These are phyloP conservation scores for Rhagonycha lutea DNA, from an alignment of 2,888 invertebrate genomes.

Conservation along the genomic window DNA sequence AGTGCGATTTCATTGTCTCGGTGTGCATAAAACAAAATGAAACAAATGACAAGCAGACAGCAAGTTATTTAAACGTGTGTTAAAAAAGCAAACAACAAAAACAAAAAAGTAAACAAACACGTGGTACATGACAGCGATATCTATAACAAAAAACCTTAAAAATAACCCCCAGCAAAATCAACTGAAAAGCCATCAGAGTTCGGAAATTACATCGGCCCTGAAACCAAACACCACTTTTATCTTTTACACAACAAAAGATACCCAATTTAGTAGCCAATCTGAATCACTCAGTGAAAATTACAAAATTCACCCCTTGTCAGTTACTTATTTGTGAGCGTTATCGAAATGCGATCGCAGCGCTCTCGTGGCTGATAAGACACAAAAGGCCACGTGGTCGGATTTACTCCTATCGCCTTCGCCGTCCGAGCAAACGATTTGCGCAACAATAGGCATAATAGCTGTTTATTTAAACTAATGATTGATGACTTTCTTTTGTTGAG, in stretches of 20 bases:
- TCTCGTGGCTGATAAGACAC: constrained; percentile 35
- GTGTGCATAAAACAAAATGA: constrained; percentile 38
- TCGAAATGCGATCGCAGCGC: constrained; percentile 44
- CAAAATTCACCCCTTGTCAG: constrained; percentile 41
- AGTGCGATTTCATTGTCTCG: constrained; percentile 19
- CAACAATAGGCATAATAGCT: constrained; percentile 42
- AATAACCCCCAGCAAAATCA: constrained; percentile 41
- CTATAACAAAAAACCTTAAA: constrained; percentile 47
- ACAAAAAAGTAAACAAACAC: constrained; percentile 43
- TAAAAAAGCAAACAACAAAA: constrained; percentile 35
- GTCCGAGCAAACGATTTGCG: constrained; percentile 39
- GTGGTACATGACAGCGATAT: constrained; percentile 50
- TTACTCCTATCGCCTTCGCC: constrained; percentile 32
- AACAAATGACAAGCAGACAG: constrained; percentile 37
- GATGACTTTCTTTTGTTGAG: constrained; percentile 46
- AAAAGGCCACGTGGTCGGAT: constrained; percentile 37
- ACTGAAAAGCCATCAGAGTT: constrained; percentile 43
- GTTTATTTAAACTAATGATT: constrained; percentile 51
- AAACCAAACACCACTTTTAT: constrained; percentile 44
- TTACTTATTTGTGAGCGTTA: constrained; percentile 44
- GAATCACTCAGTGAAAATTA: constrained; percentile 44
- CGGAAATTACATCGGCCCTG: constrained; percentile 47
- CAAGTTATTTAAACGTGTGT: constrained; percentile 43
- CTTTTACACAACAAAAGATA: constrained; percentile 40
- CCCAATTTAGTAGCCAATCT: constrained; percentile 43